Evolutionary conservation across 2,113 vertebrate genomes (phyloP).

Genomic region (Chionodraco myersi): DNA sequence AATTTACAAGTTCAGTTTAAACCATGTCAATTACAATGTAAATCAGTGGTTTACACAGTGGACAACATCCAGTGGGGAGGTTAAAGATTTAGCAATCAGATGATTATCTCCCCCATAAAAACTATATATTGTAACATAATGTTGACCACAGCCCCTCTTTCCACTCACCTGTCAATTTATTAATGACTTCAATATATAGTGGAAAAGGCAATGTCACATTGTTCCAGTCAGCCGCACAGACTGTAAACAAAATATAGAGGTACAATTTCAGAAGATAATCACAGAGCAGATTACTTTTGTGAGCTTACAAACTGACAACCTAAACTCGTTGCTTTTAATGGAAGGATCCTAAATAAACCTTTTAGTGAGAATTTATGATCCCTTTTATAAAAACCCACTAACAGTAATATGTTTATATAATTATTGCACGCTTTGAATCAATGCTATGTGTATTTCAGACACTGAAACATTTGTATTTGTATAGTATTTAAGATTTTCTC

Average conservation of each 20-base stretch:
- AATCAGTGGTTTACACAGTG: too few relatives aligned
- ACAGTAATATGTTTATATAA: background rate
- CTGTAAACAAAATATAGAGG: conserved; percentile 5
- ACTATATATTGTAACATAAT: background rate
- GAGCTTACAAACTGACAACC: background rate
- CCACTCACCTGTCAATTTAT: background rate
- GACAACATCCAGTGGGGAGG: too few relatives aligned
- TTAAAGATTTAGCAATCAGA: too few relatives aligned
- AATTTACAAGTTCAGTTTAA: too few relatives aligned
- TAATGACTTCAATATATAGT: conserved; percentile 13
- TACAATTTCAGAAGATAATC: background rate
- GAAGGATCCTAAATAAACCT: background rate
- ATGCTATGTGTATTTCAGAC: background rate
- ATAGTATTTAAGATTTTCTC: background rate
- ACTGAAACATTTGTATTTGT: background rate
- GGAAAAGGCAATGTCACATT: background rate
- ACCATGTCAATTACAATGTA: too few relatives aligned
- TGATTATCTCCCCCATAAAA: too few relatives aligned
- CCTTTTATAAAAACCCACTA: background rate
- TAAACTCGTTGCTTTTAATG: too few relatives aligned
- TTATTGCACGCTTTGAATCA: background rate
- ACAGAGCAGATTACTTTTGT: background rate
- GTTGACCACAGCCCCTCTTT: background rate
- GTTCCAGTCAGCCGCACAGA: background rate
- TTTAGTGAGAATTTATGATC: background rate